Base-by-base conservation (phyloP, 2,797 vertebrate species). In the Sebastes matsubarae region DNA sequence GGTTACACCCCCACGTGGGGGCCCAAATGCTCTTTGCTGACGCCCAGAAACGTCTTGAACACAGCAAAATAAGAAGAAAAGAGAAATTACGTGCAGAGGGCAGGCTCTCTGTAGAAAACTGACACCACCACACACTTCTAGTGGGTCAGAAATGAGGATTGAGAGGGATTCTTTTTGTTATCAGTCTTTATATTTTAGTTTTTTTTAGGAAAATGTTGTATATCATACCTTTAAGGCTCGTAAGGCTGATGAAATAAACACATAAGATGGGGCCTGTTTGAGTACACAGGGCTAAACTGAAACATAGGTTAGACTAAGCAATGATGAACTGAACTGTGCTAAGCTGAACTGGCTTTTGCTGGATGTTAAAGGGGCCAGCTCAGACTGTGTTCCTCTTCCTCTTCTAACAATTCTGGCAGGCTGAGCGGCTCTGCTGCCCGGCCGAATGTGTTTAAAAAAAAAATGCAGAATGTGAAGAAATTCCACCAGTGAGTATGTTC, bases 391-490 rank as follows among this genome's bases (percentile, higher is more conserved):
- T 54, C 46, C 30, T 63, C 54, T 54, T 66, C 30, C 57, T 74
- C 22, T 22, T 66, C 72, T 64, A 24, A 59, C 65, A 73, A 25
- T 69, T 81, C 73, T 85, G 71, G 66, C 73, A 74, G 66, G 34
- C 67, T 54, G 59, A 54, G 38, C 5, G 12, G 63, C 68, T 79
- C 36, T 2, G 22, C 50, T 67, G 66, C 54, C 32, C 12, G 7
- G 42, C 59, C 60, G 24, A 82, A 82, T 80, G 73, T 67, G 52
- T 78, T 75, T 20, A 13, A 77, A 71, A 81, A 32, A 72, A 82
- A 88, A 84, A 72, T 79, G 84, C 77, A 73, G 87, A 93, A 92
- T 88, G 74, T 70, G 55, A 71, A 85, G 88, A 94, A 87, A 89
- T 75, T 74, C 29, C 87, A 86, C 79, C 81, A 76, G 71, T 82